These are phyloP conservation scores for Pseudolaguvia tuberculata DNA, from an alignment of 2,113 vertebrate species.

Conservation along the genomic window DNA sequence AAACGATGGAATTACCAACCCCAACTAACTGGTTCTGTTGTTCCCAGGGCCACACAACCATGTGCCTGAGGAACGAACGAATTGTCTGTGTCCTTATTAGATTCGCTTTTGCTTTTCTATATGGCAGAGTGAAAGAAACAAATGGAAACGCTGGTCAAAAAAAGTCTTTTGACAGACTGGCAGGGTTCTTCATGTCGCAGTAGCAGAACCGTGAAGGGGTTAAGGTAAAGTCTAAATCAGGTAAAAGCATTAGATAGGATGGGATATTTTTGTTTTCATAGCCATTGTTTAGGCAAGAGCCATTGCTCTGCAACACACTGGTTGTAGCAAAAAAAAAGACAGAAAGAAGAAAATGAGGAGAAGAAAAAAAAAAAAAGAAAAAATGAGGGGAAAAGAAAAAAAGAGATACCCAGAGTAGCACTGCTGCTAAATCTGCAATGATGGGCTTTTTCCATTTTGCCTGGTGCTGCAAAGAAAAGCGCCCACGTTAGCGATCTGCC, in stretches of 20 bases:
- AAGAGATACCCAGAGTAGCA: neutral
- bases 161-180: conserved; percentile 29
- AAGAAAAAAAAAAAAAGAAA: neutral
- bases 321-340: neutral
- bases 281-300: conserved; percentile 27
- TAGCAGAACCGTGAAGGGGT: conserved; percentile 30
- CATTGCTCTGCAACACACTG: conserved; percentile 17
- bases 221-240: conserved; percentile 36
- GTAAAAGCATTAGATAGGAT: conserved; percentile 36
- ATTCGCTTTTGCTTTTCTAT: conserved; percentile 32
- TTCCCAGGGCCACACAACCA: conserved; percentile 42
- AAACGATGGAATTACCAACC: too few relatives aligned
- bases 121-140: neutral
- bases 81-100: conserved; percentile 22
- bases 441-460: conserved; percentile 24
- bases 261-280: conserved; percentile 37
- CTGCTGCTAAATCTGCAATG: conserved; percentile 25
- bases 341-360: neutral
- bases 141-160: neutral
- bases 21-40: too few relatives aligned
- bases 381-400: neutral
- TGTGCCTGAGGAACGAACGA: conserved; percentile 13
- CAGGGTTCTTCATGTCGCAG: conserved; percentile 34
- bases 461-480: conserved; percentile 7
- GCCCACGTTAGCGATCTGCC: conserved; percentile 5